Base-by-base conservation (phyloP, 2,797 vertebrate genomes). In the Tarsius wallacei region DNA sequence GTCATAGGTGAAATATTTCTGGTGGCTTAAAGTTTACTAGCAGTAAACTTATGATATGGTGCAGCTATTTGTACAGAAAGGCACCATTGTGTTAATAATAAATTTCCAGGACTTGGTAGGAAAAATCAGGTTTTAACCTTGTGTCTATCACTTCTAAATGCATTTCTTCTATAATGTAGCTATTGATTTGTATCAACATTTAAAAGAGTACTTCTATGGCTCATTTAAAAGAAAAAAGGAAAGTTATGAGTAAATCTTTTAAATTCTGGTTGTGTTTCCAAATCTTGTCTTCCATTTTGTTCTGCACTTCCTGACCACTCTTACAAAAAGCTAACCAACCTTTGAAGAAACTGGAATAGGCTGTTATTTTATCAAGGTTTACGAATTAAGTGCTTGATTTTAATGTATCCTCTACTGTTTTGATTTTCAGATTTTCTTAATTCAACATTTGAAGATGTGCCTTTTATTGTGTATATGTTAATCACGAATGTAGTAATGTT, bases 371-470 rank as follows among this genome's bases (percentile, higher is more conserved):
- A 98, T 97, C 86, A 93, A 49, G 83, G 98, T 97, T 97, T 90
- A 97, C 78, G 96, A 82, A 98, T 98, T 97, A 94, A 98, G 86
- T 97, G 98, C 96, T 96, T 82, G 59, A 96, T 93, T 95, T 98
- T 97, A 97, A 93, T 97, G 93, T 96, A 96, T 98, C 96, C 96
- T 88, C 90, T 97, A 87, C 88, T 96, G 90, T 90, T 97, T 98
- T 98, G 93, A 78, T 95, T 97, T 98, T 97, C 97, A 89, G 94
- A 96, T 96, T 87, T 98, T 98, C 93, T 97, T 98, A 98, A 98
- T 96, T 98, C 97, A 98, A 82, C 96, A 92, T 98, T 98, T 97
- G 96, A 99, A 97, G 95, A 99, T 98, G 99, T 99, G 99, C 99
- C 99, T 99, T 99, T 98, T 97, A 98, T 98, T 98, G 98, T 98